A percentile compares a stretch with the other conserved stretches of the same genome.
These are phyloP conservation scores for Omphaloscelis lunosa DNA, from an alignment of 2,888 invertebrate species.

Conservation along the genomic window DNA sequence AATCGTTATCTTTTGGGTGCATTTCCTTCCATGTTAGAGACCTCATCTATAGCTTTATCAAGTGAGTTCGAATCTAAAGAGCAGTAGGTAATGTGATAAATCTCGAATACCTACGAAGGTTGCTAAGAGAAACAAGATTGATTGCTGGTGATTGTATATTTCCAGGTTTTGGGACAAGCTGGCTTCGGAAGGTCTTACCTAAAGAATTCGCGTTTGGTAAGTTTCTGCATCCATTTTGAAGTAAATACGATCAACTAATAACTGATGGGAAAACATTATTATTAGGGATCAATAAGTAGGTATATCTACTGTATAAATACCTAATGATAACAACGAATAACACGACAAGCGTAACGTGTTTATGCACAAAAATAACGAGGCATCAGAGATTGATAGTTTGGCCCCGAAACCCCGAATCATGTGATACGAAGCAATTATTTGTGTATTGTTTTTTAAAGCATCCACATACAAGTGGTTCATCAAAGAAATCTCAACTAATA, in stretches of 20 bases:
- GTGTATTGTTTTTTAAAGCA: no score
- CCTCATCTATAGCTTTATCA: neutral
- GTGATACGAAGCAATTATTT: constrained; percentile 5
- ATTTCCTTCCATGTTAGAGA: neutral
- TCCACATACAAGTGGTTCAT: no score
- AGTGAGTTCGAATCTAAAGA: neutral
- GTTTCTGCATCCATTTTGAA: constrained; percentile 53
- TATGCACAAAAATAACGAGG: constrained; percentile 29
- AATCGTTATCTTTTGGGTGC: neutral
- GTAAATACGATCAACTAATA: neutral
- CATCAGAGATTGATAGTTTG: constrained; percentile 29
- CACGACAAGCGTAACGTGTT: neutral
- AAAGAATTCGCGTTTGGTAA: constrained; percentile 79
- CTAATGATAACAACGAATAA: constrained; percentile 31
- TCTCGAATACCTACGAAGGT: neutral
- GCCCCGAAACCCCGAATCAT: constrained; percentile 24
- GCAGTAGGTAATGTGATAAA: no score
- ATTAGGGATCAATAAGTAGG: neutral
- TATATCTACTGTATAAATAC: constrained; percentile 6
- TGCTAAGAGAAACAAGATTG: neutral
- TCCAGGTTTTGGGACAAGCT: constrained; percentile 74
- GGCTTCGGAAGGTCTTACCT: constrained; percentile 80
- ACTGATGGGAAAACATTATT: neutral
- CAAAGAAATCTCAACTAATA: no score
- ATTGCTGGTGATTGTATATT: constrained; percentile 7